These are phyloP conservation scores for Caenorhabditis sp. DNA, from an alignment of 2,888 invertebrate species.

Conservation along the genomic window DNA sequence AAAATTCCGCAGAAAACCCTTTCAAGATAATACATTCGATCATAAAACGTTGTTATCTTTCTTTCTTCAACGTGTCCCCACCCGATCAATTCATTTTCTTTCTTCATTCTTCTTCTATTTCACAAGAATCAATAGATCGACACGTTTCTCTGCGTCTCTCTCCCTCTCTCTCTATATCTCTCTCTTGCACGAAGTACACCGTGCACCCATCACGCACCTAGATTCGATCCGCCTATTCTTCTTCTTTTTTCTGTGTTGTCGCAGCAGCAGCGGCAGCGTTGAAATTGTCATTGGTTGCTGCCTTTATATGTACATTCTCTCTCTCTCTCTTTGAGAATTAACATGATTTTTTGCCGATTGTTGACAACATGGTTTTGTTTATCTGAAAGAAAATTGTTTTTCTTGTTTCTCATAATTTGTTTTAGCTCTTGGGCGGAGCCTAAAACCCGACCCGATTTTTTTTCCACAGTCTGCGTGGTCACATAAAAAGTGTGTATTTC, in stretches of 20 bases:
- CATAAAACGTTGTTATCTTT: slow-evolving; percentile 4
- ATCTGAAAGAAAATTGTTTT: no score
- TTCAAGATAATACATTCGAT: no score
- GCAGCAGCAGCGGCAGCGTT: background rate
- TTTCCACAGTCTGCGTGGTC: no score
- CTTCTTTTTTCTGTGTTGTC: background rate
- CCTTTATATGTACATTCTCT: background rate
- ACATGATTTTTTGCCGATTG: no score
- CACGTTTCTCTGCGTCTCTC: slow-evolving; percentile 3
- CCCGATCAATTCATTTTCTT: background rate
- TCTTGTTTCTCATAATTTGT: no score
- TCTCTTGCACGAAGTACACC: background rate
- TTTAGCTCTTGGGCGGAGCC: no score
- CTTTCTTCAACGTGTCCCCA: slow-evolving; percentile 14
- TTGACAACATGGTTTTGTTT: no score
- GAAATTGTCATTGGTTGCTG: background rate
- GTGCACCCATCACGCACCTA: slow-evolving; percentile 3
- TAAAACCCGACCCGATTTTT: no score
- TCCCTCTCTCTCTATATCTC: slow-evolving; percentile 5
- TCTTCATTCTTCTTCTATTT: background rate
- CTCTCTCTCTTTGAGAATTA: no score
- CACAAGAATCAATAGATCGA: background rate
- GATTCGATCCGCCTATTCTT: background rate
- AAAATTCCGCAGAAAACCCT: no score
- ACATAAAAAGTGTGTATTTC: no score